Percentiles rank a stretch among this genome's conserved stretches.
Evolutionary conservation across 1,140 invertebrate genomes (phyloP).

Genomic region (Dreissena polymorpha): DNA sequence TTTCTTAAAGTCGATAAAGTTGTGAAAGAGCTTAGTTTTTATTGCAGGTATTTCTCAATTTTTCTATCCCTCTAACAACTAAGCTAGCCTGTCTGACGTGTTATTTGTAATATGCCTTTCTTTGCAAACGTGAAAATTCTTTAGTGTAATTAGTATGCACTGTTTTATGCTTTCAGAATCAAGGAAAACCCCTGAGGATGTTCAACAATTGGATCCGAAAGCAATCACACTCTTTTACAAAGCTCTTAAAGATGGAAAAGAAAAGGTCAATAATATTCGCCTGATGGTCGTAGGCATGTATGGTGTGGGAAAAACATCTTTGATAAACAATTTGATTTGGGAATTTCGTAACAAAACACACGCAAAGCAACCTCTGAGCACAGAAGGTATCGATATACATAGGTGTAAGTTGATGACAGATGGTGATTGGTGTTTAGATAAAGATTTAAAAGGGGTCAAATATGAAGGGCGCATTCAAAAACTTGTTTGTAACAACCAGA

Average conservation of each 20-base stretch:
- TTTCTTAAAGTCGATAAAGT: no score
- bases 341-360: background rate
- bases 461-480: background rate
- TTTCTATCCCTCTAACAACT: no score
- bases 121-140: no score
- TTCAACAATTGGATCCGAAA: constrained; percentile 5
- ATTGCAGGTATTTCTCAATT: no score
- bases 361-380: background rate
- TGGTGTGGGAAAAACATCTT: constrained; percentile 41
- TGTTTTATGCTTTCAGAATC: no score
- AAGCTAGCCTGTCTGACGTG: no score
- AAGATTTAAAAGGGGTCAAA: background rate
- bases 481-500: background rate
- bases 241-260: background rate
- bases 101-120: no score
- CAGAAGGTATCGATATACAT: background rate
- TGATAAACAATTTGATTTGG: constrained; percentile 23
- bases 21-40: no score
- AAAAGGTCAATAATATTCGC: constrained; percentile 17
- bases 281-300: constrained; percentile 44
- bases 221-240: constrained; percentile 3
- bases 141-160: no score
- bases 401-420: background rate
- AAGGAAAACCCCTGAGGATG: background rate
- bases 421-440: background rate